phyloP scores from a whole-genome alignment of 2,113 vertebrate species.

The Tauraco erythrolophus region DNA sequence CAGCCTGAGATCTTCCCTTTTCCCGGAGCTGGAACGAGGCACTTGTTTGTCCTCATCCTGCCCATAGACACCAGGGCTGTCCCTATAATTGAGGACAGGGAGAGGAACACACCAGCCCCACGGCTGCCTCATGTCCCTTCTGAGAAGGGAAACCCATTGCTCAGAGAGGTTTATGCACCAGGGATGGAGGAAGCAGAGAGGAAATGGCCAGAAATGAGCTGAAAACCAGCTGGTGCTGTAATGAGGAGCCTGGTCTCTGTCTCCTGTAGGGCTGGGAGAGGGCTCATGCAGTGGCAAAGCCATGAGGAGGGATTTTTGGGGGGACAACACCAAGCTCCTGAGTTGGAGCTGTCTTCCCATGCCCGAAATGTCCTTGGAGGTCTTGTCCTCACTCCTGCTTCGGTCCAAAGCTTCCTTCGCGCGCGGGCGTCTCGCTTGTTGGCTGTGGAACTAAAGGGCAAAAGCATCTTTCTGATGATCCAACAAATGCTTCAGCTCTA shows the following conservation, averaged over 20 bases:
- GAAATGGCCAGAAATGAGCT: not conserved
- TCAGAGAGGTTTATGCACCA: not conserved
- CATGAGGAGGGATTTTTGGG: accelerated
- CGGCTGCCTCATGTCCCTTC: not conserved
- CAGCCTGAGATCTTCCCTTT: not conserved
- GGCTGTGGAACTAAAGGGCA: not conserved
- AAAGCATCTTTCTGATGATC: not conserved
- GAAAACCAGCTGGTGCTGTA: not conserved
- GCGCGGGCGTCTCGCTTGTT: accelerated
- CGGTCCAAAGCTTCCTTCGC: not conserved
- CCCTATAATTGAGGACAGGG: not conserved
- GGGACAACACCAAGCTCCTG: not conserved
- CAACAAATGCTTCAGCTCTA: not conserved
- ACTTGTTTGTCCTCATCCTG: not conserved
- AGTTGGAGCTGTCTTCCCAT: accelerated
- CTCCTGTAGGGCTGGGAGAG: not conserved
- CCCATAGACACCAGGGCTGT: not conserved
- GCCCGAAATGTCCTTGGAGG: not conserved
- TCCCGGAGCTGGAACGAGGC: not conserved
- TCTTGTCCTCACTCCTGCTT: not conserved
- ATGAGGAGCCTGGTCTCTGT: not conserved
- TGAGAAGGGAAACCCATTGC: not conserved
- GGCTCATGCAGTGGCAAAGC: accelerated
- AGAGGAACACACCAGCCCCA: not conserved
- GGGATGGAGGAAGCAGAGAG: not conserved